Percentiles rank a stretch among this genome's conserved stretches.
phyloP scores from a whole-genome alignment of 2,113 vertebrate genomes.

The Pampusana beccarii region DNA sequence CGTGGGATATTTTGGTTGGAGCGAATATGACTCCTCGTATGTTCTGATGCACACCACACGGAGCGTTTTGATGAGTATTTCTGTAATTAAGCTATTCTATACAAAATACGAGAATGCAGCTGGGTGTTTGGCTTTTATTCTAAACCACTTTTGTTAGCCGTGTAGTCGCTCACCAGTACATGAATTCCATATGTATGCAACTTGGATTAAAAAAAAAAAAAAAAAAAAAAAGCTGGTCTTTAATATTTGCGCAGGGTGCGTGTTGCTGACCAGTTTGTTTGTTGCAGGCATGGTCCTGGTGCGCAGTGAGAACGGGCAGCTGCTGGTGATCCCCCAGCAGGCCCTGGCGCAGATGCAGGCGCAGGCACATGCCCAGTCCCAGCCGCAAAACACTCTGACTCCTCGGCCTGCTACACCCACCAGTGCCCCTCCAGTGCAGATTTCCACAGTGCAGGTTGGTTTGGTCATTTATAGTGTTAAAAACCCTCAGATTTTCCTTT shows the following conservation, averaged over 20 bases:
- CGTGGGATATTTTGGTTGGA: background rate
- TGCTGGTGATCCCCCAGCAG: constrained; percentile 94
- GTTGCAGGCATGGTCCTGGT: constrained; percentile 91
- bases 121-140: background rate
- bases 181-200: background rate
- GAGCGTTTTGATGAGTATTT: background rate
- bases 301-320: constrained; percentile 91
- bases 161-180: background rate
- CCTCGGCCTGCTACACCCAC: constrained; percentile 88
- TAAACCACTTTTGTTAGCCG: background rate
- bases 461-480: background rate
- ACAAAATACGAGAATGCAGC: background rate
- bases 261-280: background rate
- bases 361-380: constrained; percentile 91
- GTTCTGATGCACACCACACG: background rate
- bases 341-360: constrained; percentile 94
- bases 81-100: background rate
- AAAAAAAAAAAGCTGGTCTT: background rate
- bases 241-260: background rate
- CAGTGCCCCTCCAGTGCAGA: constrained; percentile 90
- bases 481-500: background rate
- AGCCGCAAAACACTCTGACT: constrained; percentile 89
- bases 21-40: background rate
- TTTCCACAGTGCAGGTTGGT: constrained; percentile 90
- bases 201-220: background rate